Conservation (phyloP, 2,797 vertebrate genomes). For the Danio kyathit region DNA sequence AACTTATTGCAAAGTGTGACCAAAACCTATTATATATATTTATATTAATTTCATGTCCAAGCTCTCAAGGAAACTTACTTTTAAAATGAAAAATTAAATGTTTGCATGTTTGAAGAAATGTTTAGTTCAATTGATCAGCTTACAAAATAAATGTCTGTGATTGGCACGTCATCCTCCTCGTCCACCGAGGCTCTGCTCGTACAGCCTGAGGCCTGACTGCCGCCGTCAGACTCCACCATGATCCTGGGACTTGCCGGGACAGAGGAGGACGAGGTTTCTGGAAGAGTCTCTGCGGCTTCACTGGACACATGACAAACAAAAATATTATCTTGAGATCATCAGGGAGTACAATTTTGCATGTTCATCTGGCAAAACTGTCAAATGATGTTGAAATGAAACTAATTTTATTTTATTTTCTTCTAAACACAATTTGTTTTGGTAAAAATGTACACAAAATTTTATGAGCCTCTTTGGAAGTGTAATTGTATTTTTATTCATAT, state of each 20-base stretch:
- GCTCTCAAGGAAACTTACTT: too few species aligned
- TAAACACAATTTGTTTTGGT: too few species aligned
- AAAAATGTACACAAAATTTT: too few species aligned
- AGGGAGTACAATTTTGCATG: not conserved
- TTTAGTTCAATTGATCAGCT: conserved; percentile 66
- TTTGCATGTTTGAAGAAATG: too few species aligned
- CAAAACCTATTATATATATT: too few species aligned
- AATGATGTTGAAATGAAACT: not conserved
- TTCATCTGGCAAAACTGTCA: not conserved
- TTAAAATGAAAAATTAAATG: too few species aligned
- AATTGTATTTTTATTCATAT: not conserved
- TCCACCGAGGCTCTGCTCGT: conserved; percentile 94
- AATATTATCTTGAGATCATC: not conserved
- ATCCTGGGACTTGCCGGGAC: conserved; percentile 73
- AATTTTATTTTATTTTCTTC: too few species aligned
- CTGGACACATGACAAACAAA: conserved; percentile 57
- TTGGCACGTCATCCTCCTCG: conserved; percentile 88
- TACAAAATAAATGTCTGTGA: conserved; percentile 97
- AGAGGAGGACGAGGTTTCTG: conserved; percentile 62
- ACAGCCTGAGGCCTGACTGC: conserved; percentile 91
- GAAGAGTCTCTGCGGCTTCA: conserved; percentile 66
- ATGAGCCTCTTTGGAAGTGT: too few species aligned
- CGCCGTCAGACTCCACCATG: conserved; percentile 80
- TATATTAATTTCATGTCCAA: too few species aligned
- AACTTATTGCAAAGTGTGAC: too few species aligned